These are phyloP conservation scores for Uropetala carovei DNA, from an alignment of 2,888 invertebrate species.

Conservation along the genomic window DNA sequence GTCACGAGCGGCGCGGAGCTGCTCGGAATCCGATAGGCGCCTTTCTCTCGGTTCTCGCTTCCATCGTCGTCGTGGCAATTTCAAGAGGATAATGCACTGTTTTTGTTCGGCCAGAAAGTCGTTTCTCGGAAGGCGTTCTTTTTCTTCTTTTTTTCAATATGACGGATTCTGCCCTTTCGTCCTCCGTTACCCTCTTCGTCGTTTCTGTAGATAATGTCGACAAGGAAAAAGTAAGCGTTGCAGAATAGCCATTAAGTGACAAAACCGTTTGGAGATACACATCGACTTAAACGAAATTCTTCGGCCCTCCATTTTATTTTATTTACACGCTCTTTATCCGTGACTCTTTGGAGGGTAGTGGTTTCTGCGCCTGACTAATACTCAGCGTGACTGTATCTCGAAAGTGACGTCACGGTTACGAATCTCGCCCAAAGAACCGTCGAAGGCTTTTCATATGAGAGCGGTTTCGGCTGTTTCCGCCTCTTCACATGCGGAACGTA, in stretches of 20 bases:
- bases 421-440: background rate
- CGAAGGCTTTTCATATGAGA: background rate
- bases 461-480: background rate
- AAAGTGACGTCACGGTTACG: background rate
- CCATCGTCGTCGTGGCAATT: slow-evolving; percentile 29
- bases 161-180: too few species aligned
- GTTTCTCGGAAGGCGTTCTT: too few species aligned
- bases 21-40: slow-evolving; percentile 15
- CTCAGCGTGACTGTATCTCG: background rate
- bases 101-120: background rate
- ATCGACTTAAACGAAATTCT: background rate
- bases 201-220: background rate
- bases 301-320: background rate
- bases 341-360: background rate
- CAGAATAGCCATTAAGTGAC: background rate
- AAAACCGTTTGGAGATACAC: background rate
- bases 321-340: background rate
- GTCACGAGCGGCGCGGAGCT: slow-evolving; percentile 38
- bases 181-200: background rate
- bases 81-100: background rate
- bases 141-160: too few species aligned
- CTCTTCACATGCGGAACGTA: too few species aligned
- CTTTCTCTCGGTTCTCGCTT: slow-evolving; percentile 29
- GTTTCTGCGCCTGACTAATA: background rate
- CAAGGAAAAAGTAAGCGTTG: background rate